Base-by-base conservation (phyloP, 2,888 invertebrate species). In the Tridacna gigas region DNA sequence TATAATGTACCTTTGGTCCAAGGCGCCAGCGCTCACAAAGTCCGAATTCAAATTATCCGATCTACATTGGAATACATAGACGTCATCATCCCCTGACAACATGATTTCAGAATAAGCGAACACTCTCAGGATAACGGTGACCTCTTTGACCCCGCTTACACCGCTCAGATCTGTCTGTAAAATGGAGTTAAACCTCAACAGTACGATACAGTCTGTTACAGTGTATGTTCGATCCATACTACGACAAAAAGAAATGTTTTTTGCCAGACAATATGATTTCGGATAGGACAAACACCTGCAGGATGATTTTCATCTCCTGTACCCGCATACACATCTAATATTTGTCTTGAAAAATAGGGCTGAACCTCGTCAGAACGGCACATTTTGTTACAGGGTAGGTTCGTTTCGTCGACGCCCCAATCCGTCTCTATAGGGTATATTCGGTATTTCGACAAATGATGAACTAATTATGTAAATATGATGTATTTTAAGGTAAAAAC, bases 111-210 rank as follows among this genome's bases (percentile, higher is more conserved):
- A 61, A 15, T 67, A 67, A 4, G 86, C 67, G 45, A 81, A 80
- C 48, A 74, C 75, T 12, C 82, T 77, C 45, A 83, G 74, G 51
- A 83, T 22, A 26, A 82, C 63, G 4, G 65, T 47, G 45, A 79
- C 66, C 22, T 60, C 15, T 12, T 48, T 66, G 0, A 47, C 66
- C 18, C 71, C 71, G 11, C 51, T 18, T 15, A 71, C 48, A 25
- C 71, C 51, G 51, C 71, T 71, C 51, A 51, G 25, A 51, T 67
- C 67, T 11, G 67, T 67, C 67, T 67, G 67, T 45, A 37, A 37
- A 37, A 37, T 37, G 7, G 37, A 2, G 37, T 37, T 37, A 37
- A 37, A 37, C 3, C 37, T 37, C 37, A 37, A 37, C 37, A 37
- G 37, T 37, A 7, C 7, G 37, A 37, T 37, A 7, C 7, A 37